These are phyloP conservation scores for Myopa testacea DNA, from an alignment of 2,888 invertebrate genomes.

Conservation along the genomic window DNA sequence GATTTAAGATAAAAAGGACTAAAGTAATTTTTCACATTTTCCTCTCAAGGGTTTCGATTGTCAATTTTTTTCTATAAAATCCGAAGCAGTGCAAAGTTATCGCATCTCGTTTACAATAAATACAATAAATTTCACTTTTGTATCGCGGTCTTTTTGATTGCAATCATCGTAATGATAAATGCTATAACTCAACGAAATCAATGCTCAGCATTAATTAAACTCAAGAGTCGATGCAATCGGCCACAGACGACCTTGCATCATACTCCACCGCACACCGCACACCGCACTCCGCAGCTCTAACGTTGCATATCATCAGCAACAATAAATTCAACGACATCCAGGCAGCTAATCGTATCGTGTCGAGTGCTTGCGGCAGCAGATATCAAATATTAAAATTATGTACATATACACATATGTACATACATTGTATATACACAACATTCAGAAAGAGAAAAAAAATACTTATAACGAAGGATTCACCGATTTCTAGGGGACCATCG, in stretches of 20 bases:
- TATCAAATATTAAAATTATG: constrained; percentile 15
- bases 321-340: constrained; percentile 13
- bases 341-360: not conserved
- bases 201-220: constrained; percentile 36
- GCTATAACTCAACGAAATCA: constrained; percentile 26
- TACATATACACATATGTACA: not conserved
- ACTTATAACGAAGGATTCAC: not conserved
- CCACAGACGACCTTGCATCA: constrained; percentile 21
- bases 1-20: no score
- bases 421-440: not conserved
- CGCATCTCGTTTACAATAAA: not conserved
- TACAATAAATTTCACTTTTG: constrained; percentile 11
- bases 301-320: not conserved
- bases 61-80: no score
- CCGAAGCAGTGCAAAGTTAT: no score
- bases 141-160: not conserved
- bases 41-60: no score
- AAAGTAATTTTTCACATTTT: no score
- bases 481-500: constrained; percentile 41
- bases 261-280: not conserved
- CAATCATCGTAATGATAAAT: constrained; percentile 23
- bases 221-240: constrained; percentile 9
- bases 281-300: not conserved
- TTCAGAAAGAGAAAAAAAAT: not conserved
- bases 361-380: constrained; percentile 10